Evolutionary conservation across 2,797 vertebrate genomes (phyloP), one percentile per base, ranked within the genome.

Genomic region (Delichon dasypus): DNA sequence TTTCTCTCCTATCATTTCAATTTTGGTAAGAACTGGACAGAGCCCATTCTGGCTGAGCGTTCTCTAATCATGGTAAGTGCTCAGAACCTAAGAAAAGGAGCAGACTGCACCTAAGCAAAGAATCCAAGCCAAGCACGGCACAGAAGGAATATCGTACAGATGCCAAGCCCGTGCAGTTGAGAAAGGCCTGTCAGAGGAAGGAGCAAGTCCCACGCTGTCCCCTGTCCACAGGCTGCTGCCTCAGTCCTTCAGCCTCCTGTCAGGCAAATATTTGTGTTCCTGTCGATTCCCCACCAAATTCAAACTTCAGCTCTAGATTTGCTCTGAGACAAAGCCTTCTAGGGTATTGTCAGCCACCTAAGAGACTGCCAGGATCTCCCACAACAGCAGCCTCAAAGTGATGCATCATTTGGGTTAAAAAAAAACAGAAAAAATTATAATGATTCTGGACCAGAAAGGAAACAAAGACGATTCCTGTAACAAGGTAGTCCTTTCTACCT

Each of bases 51-150:
- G 76, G 90, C 62, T 60, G 36, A 80, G 57, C 7, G 1, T 47
- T 48, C 17, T 73, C 55, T 90, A 89, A 95, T 93, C 73, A 80
- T 51, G 58, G 16, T 77, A 75, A 93, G 89, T 90, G 87, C 85
- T 92, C 81, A 88, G 67, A 72, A 40, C 38, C 55, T 40, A 42
- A 81, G 66, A 42, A 71, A 88, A 72, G 70, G 19, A 84, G 40
- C 9, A 86, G 87, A 78, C 66, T 50, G 48, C 64, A 90, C 58
- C 47, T 73, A 91, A 89, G 85, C 91, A 92, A 86, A 92, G 92
- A 57, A 57, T 62, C 29, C 44, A 81, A 89, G 87, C 76, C 79
- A 92, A 68, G 45, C 40, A 22, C 2, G 32, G 82, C 82, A 70
- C 21, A 68, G 79, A 51, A 75, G 34, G 61, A 75, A 44, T 18